These are phyloP conservation scores for Boloria selene DNA, from an alignment of 2,888 invertebrate species.

Conservation along the genomic window DNA sequence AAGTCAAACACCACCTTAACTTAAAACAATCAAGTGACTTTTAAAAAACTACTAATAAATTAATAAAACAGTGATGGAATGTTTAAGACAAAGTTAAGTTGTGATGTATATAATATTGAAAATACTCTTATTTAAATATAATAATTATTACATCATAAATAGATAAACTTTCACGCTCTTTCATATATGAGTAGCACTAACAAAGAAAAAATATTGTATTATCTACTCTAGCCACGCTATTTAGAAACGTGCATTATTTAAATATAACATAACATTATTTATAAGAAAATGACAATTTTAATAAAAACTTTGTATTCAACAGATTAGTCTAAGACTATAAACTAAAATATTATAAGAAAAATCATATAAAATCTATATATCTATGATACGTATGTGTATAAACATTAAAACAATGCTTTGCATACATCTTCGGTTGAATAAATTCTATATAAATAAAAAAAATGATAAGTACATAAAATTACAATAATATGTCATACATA, in stretches of 20 bases:
- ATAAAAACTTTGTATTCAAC: conserved; percentile 16
- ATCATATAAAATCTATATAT: conserved; percentile 13
- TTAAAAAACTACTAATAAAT: conserved; percentile 35
- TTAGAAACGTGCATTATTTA: conserved; percentile 12
- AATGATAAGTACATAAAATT: conserved; percentile 25
- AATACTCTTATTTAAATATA: conserved; percentile 54
- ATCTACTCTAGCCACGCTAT: conserved; percentile 9
- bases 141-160: conserved; percentile 44
- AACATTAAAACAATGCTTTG: conserved; percentile 33
- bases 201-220: conserved; percentile 37
- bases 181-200: conserved; percentile 61
- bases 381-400: conserved; percentile 24
- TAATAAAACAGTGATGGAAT: conserved; percentile 59
- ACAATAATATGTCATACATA: conserved; percentile 13
- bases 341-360: conserved; percentile 25
- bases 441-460: conserved; percentile 18
- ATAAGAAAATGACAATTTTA: conserved; percentile 6
- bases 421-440: conserved; percentile 20
- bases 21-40: conserved; percentile 26
- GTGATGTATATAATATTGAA: conserved; percentile 59
- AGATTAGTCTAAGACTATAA: conserved; percentile 37
- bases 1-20: conserved; percentile 8
- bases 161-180: conserved; percentile 58
- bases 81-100: conserved; percentile 51
- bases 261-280: background rate